Base-by-base conservation (phyloP, 2,113 vertebrate genomes). In the Clarias batrachus region DNA sequence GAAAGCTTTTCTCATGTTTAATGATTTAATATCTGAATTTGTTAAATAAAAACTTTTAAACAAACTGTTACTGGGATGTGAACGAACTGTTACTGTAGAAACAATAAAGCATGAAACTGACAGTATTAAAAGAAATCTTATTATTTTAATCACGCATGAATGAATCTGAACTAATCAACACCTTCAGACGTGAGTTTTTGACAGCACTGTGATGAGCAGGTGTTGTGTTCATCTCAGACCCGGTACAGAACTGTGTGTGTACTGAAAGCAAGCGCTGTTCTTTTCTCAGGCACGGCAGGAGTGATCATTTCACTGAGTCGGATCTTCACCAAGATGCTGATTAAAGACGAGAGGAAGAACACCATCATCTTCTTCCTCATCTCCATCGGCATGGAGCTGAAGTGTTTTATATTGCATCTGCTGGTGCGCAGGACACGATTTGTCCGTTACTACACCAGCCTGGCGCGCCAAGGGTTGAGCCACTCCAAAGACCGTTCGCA, bases 301-400 rank as follows among this genome's bases (percentile, higher is more conserved):
- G 98, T 99, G 85, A 98, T 99, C 92, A 97, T 98, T 91, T 99
- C 98, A 0, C 95, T 99, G 79, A 99, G 97, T 78, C 97, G 98
- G 57, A 99, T 99, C 94, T 97, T 99, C 94, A 99, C 98, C 91
- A 99, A 98, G 94, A 95, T 99, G 88, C 94, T 99, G 91, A 96
- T 99, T 90, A 92, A 92, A 0, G 95, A 97, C 0, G 98, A 99
- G 91, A 96, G 95, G 86, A 96, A 95, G 90, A 97, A 97, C 94
- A 99, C 98, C 0, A 96, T 99, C 91, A 98, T 98, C 93, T 99
- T 99, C 94, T 99, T 99, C 93, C 96, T 98, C 90, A 95, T 98
- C 82, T 99, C 98, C 82, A 97, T 97, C 19, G 93, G 93, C 87
- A 97, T 99, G 92, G 98, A 99, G 94, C 94, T 98, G 93, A 96